phyloP scores from a whole-genome alignment of 2,888 invertebrate genomes.

The Aleiodes leptofemur region DNA sequence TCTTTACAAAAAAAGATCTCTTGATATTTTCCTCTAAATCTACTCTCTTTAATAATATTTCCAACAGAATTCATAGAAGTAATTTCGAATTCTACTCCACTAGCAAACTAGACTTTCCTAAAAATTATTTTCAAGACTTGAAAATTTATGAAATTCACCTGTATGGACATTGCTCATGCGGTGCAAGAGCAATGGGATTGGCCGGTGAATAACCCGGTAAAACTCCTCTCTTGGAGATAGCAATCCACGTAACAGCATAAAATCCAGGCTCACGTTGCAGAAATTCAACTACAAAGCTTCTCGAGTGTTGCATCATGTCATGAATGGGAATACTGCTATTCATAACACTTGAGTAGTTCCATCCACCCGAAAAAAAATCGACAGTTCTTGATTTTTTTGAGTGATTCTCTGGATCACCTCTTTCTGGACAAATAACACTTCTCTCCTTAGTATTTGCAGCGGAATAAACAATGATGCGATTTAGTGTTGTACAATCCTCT shows the following conservation, averaged over 20 bases:
- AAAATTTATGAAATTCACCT: conserved; percentile 76
- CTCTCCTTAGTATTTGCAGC: conserved; percentile 81
- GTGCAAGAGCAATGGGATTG: conserved; percentile 64
- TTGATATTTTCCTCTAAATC: no score
- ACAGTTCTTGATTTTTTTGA: conserved; percentile 72
- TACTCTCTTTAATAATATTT: background rate
- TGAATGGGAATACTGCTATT: conserved; percentile 52
- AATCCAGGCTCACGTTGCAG: conserved; percentile 84
- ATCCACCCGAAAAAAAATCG: conserved; percentile 85
- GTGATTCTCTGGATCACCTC: conserved; percentile 56
- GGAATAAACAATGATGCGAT: conserved; percentile 84
- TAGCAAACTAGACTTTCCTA: background rate
- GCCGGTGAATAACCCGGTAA: conserved; percentile 49
- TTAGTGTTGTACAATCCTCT: conserved; percentile 81
- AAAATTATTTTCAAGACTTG: no score
- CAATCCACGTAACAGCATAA: conserved; percentile 87
- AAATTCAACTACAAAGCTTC: conserved; percentile 86
- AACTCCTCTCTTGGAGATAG: conserved; percentile 82
- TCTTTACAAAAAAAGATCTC: no score
- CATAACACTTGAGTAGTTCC: conserved; percentile 75
- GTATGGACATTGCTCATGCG: conserved; percentile 82
- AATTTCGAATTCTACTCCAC: background rate
- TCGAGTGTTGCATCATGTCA: conserved; percentile 76
- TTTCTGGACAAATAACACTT: conserved; percentile 83
- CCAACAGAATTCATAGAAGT: background rate